Conservation (phyloP, 2,797 vertebrate genomes). For the Acridotheres tristis region DNA sequence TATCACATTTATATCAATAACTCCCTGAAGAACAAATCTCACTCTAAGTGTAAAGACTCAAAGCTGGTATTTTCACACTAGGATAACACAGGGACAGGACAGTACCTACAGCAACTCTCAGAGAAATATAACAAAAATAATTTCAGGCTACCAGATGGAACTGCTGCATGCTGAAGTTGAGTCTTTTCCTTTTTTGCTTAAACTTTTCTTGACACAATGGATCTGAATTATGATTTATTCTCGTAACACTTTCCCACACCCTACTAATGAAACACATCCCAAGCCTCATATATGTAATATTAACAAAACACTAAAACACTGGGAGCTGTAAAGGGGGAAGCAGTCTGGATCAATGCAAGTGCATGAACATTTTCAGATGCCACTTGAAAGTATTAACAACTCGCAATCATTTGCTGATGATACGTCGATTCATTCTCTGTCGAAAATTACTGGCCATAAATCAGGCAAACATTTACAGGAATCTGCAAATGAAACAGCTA, state of each 20-base stretch:
- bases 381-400: slow-evolving; percentile 80
- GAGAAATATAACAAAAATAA: neutral
- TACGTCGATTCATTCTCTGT: slow-evolving; percentile 72
- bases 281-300: neutral
- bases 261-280: neutral
- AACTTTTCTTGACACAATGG: neutral
- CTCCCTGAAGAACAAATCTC: neutral
- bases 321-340: slow-evolving; percentile 70
- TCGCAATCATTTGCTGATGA: slow-evolving; percentile 73
- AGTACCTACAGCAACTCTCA: neutral
- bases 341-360: slow-evolving; percentile 78
- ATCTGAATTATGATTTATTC: slow-evolving; percentile 8
- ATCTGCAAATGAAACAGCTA: slow-evolving; percentile 85
- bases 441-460: slow-evolving; percentile 85
- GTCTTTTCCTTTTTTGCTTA: neutral
- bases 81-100: neutral
- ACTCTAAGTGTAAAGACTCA: neutral
- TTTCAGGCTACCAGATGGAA: neutral
- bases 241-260: neutral
- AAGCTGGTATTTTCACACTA: neutral
- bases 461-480: slow-evolving; percentile 87
- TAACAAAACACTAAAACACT: slow-evolving; percentile 52
- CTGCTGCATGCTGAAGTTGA: neutral
- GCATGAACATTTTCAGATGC: slow-evolving; percentile 77
- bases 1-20: neutral